phyloP scores from a whole-genome alignment of 2,797 vertebrate genomes.

The Peromyscus eremicus region DNA sequence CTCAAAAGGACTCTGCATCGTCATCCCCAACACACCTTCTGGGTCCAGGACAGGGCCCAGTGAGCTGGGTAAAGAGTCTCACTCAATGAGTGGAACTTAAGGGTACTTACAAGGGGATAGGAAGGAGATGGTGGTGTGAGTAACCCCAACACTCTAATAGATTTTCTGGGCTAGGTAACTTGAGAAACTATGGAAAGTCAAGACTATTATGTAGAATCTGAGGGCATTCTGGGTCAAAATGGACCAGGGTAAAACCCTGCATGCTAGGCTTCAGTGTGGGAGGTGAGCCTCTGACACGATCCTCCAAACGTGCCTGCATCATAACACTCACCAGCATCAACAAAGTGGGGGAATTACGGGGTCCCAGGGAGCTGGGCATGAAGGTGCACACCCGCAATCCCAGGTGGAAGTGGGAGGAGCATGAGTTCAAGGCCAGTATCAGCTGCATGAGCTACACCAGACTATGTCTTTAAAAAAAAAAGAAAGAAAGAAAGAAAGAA shows the following conservation, averaged over 20 bases:
- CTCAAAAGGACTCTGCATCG: background rate
- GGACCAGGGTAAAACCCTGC: background rate
- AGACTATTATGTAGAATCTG: background rate
- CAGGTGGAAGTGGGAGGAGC: background rate
- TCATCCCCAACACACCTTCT: background rate
- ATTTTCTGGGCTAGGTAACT: constrained; percentile 20
- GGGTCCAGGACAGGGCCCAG: background rate
- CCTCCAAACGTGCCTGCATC: background rate
- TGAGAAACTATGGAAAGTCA: background rate
- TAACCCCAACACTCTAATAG: background rate
- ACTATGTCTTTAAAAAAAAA: background rate
- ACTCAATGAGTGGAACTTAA: background rate
- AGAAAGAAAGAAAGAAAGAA: no score
- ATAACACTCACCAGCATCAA: background rate
- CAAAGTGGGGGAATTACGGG: background rate
- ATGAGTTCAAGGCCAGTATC: background rate
- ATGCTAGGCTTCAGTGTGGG: no score
- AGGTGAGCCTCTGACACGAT: no score
- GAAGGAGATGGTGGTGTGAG: background rate
- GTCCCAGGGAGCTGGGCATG: background rate
- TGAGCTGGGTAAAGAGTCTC: background rate
- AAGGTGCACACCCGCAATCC: background rate
- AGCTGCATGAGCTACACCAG: background rate
- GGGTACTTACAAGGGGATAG: background rate
- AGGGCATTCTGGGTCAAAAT: background rate